Conservation (phyloP, 2,113 vertebrate genomes). For the Antigone vipio region DNA sequence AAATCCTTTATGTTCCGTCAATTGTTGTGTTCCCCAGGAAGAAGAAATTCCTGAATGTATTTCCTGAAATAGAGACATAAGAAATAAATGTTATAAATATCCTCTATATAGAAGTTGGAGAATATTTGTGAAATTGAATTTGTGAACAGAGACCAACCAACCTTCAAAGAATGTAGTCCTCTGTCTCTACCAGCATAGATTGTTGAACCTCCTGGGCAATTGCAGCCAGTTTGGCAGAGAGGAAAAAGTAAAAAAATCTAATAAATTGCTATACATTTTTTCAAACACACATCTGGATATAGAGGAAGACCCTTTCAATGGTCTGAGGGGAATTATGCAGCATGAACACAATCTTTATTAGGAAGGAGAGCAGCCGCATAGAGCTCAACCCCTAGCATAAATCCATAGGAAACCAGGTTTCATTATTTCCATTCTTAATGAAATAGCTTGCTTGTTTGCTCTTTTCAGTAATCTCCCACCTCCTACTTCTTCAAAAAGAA, state of each 20-base stretch:
- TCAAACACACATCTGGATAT: neutral
- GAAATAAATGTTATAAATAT: neutral
- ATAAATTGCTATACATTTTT: neutral
- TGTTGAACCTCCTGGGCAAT: neutral
- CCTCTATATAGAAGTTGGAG: neutral
- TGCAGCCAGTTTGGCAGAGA: neutral
- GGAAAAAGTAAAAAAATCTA: neutral
- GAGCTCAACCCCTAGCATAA: neutral
- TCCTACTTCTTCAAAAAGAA: neutral
- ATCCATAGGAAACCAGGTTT: neutral
- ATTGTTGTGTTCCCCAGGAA: neutral
- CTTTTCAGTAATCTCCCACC: neutral
- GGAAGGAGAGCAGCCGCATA: neutral
- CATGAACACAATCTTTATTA: neutral
- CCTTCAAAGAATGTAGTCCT: neutral
- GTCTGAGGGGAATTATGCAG: neutral
- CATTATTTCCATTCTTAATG: neutral
- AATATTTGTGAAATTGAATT: neutral
- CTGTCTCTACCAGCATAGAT: neutral
- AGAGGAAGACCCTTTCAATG: neutral
- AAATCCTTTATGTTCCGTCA: neutral
- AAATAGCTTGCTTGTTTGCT: neutral
- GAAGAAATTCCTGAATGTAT: neutral
- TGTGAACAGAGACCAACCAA: neutral
- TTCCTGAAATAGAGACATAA: neutral